These are phyloP conservation scores for Doris montereyensis DNA, from an alignment of 2,888 invertebrate species.

Conservation along the genomic window DNA sequence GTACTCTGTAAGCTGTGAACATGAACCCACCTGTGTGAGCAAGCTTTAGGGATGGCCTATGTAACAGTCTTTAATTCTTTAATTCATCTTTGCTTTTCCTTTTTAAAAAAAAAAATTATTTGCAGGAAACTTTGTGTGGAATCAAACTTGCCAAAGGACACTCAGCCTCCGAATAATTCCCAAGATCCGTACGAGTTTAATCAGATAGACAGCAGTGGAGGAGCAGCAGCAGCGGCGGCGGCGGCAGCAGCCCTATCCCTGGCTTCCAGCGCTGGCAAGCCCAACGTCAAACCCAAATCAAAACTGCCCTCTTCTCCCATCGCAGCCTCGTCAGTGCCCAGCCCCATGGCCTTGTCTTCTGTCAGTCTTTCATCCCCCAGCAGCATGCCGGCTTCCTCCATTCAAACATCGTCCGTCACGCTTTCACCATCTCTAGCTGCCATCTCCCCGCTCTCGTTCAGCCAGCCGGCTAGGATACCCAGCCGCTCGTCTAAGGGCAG, in stretches of 20 bases:
- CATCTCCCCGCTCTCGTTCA: background rate
- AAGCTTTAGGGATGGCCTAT: too few relatives aligned
- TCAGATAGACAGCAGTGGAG: constrained; percentile 49
- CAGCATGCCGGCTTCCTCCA: constrained; percentile 28
- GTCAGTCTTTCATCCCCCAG: constrained; percentile 15
- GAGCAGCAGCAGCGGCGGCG: constrained; percentile 32
- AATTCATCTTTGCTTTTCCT: background rate
- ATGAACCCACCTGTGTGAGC: too few relatives aligned
- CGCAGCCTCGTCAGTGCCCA: constrained; percentile 32
- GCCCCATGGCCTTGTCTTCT: constrained; percentile 31
- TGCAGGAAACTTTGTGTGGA: constrained; percentile 70
- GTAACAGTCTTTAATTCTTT: too few relatives aligned
- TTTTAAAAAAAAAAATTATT: constrained; percentile 16
- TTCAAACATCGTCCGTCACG: constrained; percentile 7
- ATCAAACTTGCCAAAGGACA: constrained; percentile 66
- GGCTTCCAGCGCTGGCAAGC: constrained; percentile 34
- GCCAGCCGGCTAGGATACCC: too few relatives aligned
- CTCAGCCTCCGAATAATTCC: constrained; percentile 56
- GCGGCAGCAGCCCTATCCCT: constrained; percentile 41
- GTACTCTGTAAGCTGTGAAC: too few relatives aligned
- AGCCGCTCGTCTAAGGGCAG: constrained; percentile 20
- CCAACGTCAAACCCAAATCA: constrained; percentile 53
- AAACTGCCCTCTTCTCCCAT: constrained; percentile 48
- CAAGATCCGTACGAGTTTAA: constrained; percentile 70
- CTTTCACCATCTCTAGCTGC: constrained; percentile 8